Evolutionary conservation across 2,797 vertebrate genomes (phyloP), one percentile per base, ranked within the genome.

Genomic region (Enteromius thamalakanensis): DNA sequence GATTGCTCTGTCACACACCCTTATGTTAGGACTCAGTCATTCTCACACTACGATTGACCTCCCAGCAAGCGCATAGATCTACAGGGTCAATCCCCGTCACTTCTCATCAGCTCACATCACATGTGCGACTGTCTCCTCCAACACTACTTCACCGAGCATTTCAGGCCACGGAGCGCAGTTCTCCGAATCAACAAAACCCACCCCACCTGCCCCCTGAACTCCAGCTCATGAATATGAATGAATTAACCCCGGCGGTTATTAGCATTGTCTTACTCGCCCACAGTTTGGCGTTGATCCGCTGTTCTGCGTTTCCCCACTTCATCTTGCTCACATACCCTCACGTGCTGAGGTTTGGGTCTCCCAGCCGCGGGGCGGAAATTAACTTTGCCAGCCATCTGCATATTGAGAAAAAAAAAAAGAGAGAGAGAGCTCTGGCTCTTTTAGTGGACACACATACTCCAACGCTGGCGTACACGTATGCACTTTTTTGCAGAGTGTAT

Each of bases 221-320:
- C 71, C 37, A 62, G n/a, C 79, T 85, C 82, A 86, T 86, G 74
- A 87, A 86, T 83, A 84, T 81, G 72, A 87, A 86, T 80, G 71
- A 81, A 80, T 51, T 62, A 68, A 68, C 80, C 80, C 65, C 23
- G 37, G 51, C 29, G 71, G 70, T 86, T 86, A 71, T 86, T 82
- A 83, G 81, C 58, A 55, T 80, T 74, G 80, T 82, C 79, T 86
- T 85, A 32, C 1, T 15, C 72, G 34, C 77, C 85, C n/a, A 65
- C 58, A 81, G 82, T 74, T 81, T 86, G 82, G 80, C 80, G 17
- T 45, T 1, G 37, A 69, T 40, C 58, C 1, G 23, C 17, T 19
- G 34, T 65, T 70, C 60, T 21, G 49, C 23, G 34, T 81, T 53
- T 23, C 34, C 72, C 76, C 17, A 68, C 37, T 70, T 81, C 40